Percentiles rank a stretch among this genome's conserved stretches.
These are phyloP conservation scores for Siphamia tubifer DNA, from an alignment of 2,113 vertebrate species.

Conservation along the genomic window DNA sequence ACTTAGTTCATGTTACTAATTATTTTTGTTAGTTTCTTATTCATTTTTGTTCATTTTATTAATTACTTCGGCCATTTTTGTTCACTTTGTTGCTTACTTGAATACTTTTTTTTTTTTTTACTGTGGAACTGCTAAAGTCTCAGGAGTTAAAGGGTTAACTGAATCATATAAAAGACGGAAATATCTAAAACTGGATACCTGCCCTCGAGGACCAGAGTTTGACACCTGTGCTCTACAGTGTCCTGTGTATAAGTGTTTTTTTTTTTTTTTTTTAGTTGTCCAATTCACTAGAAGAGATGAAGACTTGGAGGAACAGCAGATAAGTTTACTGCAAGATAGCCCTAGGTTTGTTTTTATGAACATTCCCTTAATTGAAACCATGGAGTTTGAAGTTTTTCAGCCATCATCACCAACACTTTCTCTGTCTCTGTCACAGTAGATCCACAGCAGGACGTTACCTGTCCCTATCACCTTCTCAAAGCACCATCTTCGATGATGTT, in stretches of 20 bases:
- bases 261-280: constrained; percentile 54
- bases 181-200: no score
- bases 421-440: constrained; percentile 64
- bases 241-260: background rate
- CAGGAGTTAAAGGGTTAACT: no score
- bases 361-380: background rate
- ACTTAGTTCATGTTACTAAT: no score
- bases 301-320: constrained; percentile 82
- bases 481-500: constrained; percentile 86
- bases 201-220: no score
- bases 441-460: constrained; percentile 85
- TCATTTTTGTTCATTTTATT: no score
- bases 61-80: no score
- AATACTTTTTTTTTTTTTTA: no score
- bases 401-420: background rate
- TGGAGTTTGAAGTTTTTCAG: background rate
- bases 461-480: constrained; percentile 86
- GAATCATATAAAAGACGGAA: no score
- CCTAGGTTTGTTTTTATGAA: constrained; percentile 75
- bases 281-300: constrained; percentile 80
- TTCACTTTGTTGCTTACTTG: no score
- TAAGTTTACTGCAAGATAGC: constrained; percentile 86
- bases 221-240: no score
- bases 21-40: no score
- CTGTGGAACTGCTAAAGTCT: no score